Evolutionary conservation across 2,888 invertebrate species (phyloP), one percentile per base, ranked within the genome.

Genomic region (Pherbina coryleti): DNA sequence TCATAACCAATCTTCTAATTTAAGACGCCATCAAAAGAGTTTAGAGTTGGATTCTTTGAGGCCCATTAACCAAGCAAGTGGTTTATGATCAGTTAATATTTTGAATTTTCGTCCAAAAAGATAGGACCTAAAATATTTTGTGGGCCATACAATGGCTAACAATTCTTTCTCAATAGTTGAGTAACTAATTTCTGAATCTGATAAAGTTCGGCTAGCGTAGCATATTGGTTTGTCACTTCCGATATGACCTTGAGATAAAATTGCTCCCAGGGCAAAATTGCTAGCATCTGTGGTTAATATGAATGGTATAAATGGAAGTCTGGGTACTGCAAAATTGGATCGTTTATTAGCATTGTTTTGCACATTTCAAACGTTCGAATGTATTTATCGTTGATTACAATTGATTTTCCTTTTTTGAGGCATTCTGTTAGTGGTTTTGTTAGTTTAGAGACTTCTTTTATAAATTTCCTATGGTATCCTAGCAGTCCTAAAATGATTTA

Each of bases 321-420:
- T 17, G 80, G 87, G 64, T 87, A 89, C 75, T 86, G 83, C 34
- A 90, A 71, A 14, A 89, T 82, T 0, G 86, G 87, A 37, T 83
- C 83, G 62, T 84, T 25, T 9, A 55, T 37, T 8, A 80, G 62
- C 0, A 77, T 8, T 9, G 66, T 44, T 76, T 82, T 80, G 5
- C 76, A 62, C 70, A 37, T 81, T 62, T 78, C 76, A 51, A 82
- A 73, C 14, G 78, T 60, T 62, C 76, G 19, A 34, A 74, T 19
- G 25, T 78, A 79, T 0, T 73, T 51, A 19, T 72, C 34, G 14
- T 57, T 70, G 51, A 80, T n/a, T 11, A 79, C 37, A 22, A 82
- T 77, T 74, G 69, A 14, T 71, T 17, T 14, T n/a, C 34, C 66
- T 67, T 76, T 82, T 76, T 80, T 81, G 3, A 82, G 44, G 57